These are phyloP conservation scores for Drepana falcataria DNA, from an alignment of 2,888 invertebrate genomes.

Conservation along the genomic window DNA sequence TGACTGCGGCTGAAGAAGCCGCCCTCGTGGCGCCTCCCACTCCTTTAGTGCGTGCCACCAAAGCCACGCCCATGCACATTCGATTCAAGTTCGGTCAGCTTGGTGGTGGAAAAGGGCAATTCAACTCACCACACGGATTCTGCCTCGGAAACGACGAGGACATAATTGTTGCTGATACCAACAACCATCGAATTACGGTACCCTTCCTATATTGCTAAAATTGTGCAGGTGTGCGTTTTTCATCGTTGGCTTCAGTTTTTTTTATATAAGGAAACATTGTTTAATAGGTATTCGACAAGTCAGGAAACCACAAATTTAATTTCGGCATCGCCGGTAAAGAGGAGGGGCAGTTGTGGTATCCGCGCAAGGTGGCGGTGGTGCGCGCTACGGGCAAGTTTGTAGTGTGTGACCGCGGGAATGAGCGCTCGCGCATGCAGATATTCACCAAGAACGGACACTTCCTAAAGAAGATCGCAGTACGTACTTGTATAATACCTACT, in stretches of 20 bases:
- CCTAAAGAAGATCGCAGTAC: slow-evolving; percentile 92
- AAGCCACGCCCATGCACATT: slow-evolving; percentile 91
- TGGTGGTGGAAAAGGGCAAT: slow-evolving; percentile 95
- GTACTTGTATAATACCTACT: slow-evolving; percentile 15
- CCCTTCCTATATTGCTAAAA: slow-evolving; percentile 10
- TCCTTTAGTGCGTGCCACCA: slow-evolving; percentile 81
- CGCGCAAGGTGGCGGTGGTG: slow-evolving; percentile 96
- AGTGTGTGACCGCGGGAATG: slow-evolving; percentile 98
- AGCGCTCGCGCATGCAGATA: slow-evolving; percentile 97
- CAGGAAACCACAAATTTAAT: slow-evolving; percentile 94
- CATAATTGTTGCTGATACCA: slow-evolving; percentile 97
- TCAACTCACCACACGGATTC: slow-evolving; percentile 98
- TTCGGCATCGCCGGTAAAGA: slow-evolving; percentile 97
- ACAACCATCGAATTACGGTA: slow-evolving; percentile 96
- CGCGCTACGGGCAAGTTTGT: slow-evolving; percentile 93
- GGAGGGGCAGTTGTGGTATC: slow-evolving; percentile 98
- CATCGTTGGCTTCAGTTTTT: not conserved
- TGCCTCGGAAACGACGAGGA: slow-evolving; percentile 97
- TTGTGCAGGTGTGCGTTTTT: not conserved
- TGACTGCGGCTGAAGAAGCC: slow-evolving; percentile 68
- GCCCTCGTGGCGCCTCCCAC: slow-evolving; percentile 69
- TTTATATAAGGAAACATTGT: not conserved
- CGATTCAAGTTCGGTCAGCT: slow-evolving; percentile 96
- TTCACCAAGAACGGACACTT: slow-evolving; percentile 97
- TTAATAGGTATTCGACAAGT: slow-evolving; percentile 92